These are phyloP conservation scores for Todiramphus chloris DNA, from an alignment of 2,113 vertebrate genomes.

Conservation along the genomic window DNA sequence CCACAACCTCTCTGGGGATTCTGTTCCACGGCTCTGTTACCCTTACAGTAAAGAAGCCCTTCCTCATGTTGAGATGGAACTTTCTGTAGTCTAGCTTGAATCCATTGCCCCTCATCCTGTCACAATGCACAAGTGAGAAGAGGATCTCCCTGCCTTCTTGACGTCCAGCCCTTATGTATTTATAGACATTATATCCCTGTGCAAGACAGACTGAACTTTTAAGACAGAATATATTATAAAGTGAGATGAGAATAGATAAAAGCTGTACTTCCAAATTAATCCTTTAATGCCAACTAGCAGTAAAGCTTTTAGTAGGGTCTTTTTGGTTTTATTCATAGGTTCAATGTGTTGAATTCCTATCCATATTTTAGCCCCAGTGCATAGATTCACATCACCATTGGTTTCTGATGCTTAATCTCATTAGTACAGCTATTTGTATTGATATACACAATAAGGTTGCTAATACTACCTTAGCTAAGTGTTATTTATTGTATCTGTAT, in stretches of 20 bases:
- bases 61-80: too few relatives aligned
- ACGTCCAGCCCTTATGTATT: too few relatives aligned
- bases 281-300: constrained; percentile 62
- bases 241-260: constrained; percentile 52
- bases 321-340: constrained; percentile 44
- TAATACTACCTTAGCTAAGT: constrained; percentile 73
- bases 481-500: constrained; percentile 80
- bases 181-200: not conserved
- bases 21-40: too few relatives aligned
- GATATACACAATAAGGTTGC: constrained; percentile 64
- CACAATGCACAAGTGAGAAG: too few relatives aligned
- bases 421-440: constrained; percentile 73
- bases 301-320: constrained; percentile 63
- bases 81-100: too few relatives aligned
- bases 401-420: constrained; percentile 73
- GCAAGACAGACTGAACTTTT: not conserved
- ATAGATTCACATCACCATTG: constrained; percentile 16
- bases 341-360: constrained; percentile 14
- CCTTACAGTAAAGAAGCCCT: too few relatives aligned
- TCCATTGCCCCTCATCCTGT: too few relatives aligned
- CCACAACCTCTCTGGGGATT: too few relatives aligned
- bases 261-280: constrained; percentile 61
- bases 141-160: too few relatives aligned
- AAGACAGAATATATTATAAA: constrained; percentile 20
- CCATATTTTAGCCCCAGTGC: constrained; percentile 42